These are phyloP conservation scores for Arrhopalites spinosus DNA, from an alignment of 2,888 invertebrate species.

Conservation along the genomic window DNA sequence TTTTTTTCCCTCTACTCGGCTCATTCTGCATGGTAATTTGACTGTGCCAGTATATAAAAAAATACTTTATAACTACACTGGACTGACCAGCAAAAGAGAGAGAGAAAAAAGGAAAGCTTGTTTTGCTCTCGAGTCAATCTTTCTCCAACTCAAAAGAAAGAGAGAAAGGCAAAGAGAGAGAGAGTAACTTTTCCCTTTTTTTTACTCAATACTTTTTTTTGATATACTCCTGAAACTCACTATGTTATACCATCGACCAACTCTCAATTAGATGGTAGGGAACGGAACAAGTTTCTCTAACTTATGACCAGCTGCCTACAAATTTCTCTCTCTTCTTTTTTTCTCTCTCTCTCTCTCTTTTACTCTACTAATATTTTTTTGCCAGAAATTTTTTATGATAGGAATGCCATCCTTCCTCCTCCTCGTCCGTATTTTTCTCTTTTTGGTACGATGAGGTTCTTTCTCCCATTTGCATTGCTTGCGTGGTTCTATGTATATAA, in stretches of 20 bases:
- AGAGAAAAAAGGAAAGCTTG: too few species aligned
- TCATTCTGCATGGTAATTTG: slow-evolving; percentile 1
- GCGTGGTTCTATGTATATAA: too few species aligned
- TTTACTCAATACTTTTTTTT: background rate
- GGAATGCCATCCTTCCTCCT: background rate
- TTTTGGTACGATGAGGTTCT: background rate
- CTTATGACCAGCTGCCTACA: too few species aligned
- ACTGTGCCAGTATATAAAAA: slow-evolving; percentile 6
- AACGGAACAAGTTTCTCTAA: background rate
- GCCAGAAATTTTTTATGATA: slow-evolving; percentile 1
- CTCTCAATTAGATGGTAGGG: background rate
- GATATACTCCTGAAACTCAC: background rate
- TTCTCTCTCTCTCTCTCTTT: background rate
- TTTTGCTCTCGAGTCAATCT: background rate
- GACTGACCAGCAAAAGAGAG: background rate
- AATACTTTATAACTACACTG: background rate
- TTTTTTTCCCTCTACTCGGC: background rate
- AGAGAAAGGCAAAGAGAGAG: too few species aligned
- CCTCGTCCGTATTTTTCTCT: background rate
- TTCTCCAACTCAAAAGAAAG: background rate
- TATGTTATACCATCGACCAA: background rate
- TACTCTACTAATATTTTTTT: background rate
- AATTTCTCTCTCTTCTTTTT: too few species aligned
- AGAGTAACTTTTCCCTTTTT: background rate
- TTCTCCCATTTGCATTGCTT: slow-evolving; percentile 8